Conservation (phyloP, 2,888 invertebrate species). For the Agonopterix arenella region DNA sequence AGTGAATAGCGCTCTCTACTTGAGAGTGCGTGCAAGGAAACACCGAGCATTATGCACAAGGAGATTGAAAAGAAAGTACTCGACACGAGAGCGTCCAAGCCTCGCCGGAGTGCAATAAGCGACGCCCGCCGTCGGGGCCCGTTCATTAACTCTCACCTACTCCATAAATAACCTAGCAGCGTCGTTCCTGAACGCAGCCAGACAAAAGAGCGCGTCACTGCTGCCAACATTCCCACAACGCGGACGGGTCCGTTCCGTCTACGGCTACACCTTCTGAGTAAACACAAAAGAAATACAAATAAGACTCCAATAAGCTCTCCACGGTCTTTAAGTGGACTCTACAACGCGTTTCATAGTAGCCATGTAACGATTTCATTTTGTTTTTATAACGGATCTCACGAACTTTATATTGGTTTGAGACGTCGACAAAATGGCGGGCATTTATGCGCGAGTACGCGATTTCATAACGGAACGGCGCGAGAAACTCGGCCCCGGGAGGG, state of each 20-base stretch:
- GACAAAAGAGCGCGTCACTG: slow-evolving; percentile 38
- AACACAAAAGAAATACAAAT: slow-evolving; percentile 49
- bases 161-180: slow-evolving; percentile 51
- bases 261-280: slow-evolving; percentile 26
- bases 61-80: slow-evolving; percentile 71
- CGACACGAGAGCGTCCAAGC: slow-evolving; percentile 66
- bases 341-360: slow-evolving; percentile 26
- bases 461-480: slow-evolving; percentile 44
- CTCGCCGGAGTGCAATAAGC: slow-evolving; percentile 65
- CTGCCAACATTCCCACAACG: slow-evolving; percentile 37
- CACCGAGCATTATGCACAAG: slow-evolving; percentile 69
- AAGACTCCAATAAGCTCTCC: slow-evolving; percentile 36
- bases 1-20: slow-evolving; percentile 54
- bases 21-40: slow-evolving; percentile 61
- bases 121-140: slow-evolving; percentile 55
- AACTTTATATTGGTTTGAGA: slow-evolving; percentile 17
- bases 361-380: slow-evolving; percentile 36
- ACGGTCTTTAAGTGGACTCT: slow-evolving; percentile 26
- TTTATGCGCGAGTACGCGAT: slow-evolving; percentile 32
- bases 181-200: slow-evolving; percentile 29
- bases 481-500: slow-evolving; percentile 27
- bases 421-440: slow-evolving; percentile 46
- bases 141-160: slow-evolving; percentile 67
- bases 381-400: slow-evolving; percentile 49
- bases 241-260: slow-evolving; percentile 10